Conservation (phyloP, 2,113 vertebrate species). For the Mirza zaza region DNA sequence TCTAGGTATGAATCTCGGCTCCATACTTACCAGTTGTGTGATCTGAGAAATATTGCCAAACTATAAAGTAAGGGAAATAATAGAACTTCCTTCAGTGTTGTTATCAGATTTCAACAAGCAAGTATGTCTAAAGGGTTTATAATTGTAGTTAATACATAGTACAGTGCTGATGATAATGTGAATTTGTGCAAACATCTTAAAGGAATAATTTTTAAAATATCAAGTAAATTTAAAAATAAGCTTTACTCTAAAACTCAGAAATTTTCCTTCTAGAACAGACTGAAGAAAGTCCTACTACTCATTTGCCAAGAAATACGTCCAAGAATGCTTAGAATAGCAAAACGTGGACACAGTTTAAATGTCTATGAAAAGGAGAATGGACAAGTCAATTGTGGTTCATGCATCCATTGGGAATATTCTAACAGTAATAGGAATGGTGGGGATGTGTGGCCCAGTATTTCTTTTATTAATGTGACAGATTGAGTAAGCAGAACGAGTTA, state of each 20-base stretch:
- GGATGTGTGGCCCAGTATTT: neutral
- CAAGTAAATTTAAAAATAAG: constrained; percentile 9
- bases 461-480: neutral
- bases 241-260: neutral
- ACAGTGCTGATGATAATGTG: neutral
- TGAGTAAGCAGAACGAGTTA: neutral
- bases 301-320: neutral
- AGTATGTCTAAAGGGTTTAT: neutral
- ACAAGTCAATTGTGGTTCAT: neutral
- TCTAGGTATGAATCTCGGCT: neutral
- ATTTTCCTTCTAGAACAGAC: neutral
- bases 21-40: neutral
- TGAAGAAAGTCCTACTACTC: neutral
- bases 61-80: neutral
- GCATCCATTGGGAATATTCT: neutral
- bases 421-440: neutral
- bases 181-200: neutral
- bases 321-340: neutral
- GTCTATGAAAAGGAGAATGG: neutral
- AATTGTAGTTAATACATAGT: neutral
- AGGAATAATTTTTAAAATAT: neutral
- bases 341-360: neutral
- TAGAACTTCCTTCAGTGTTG: neutral
- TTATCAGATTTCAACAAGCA: neutral
- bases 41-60: neutral